Conservation (phyloP, 2,113 vertebrate species). For the Bungarus multicinctus region DNA sequence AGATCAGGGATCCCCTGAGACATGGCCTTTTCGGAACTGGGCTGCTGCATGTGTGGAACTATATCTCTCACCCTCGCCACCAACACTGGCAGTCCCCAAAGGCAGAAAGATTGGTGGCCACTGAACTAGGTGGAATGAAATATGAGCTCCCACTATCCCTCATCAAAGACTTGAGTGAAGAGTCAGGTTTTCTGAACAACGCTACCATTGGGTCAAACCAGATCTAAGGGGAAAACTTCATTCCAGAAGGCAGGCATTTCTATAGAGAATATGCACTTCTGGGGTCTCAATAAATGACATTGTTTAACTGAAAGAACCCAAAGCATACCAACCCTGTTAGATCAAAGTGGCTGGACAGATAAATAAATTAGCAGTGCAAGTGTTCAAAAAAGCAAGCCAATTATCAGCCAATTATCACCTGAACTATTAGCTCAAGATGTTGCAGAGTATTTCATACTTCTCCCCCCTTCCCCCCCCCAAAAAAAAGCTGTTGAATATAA, state of each 20-base stretch:
- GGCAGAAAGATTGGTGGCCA: not conserved
- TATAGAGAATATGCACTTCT: not conserved
- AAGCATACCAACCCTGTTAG: not conserved
- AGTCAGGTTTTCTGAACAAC: not conserved
- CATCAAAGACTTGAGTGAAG: not conserved
- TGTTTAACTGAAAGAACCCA: not conserved
- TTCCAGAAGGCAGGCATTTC: not conserved
- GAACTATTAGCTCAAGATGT: not conserved
- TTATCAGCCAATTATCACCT: not conserved
- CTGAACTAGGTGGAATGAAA: not conserved
- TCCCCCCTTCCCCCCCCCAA: not conserved
- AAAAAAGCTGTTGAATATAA: not conserved
- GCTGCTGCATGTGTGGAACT: not conserved
- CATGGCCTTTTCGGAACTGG: not conserved
- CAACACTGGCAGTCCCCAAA: not conserved
- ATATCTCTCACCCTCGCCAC: not conserved
- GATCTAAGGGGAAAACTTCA: not conserved
- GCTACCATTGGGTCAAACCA: not conserved
- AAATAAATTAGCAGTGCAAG: not conserved
- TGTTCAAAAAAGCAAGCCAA: not conserved
- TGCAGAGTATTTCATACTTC: not conserved
- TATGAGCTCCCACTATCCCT: not conserved
- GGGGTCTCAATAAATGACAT: not conserved
- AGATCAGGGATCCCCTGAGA: not conserved
- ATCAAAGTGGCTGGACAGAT: not conserved